Evolutionary conservation across 1,140 invertebrate genomes (phyloP).

Genomic region (Rhizoglyphus robini): DNA sequence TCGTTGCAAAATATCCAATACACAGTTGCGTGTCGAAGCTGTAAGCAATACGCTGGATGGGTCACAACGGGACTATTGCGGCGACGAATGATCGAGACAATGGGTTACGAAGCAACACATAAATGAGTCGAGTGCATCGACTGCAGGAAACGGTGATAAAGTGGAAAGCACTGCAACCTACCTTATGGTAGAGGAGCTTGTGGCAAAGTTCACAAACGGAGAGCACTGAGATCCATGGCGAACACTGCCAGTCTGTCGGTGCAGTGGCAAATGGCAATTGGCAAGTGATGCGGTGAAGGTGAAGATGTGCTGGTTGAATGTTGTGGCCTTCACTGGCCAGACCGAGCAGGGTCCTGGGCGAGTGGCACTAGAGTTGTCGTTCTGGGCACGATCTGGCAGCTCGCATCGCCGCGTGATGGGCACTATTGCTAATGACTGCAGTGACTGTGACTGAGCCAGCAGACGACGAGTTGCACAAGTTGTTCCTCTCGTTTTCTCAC

Average conservation of each 20-base stretch:
- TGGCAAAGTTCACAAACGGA: neutral
- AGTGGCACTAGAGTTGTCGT: neutral
- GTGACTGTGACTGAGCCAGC: neutral
- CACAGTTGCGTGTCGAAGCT: neutral
- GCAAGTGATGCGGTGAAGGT: neutral
- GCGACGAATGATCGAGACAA: neutral
- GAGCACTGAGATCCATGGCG: neutral
- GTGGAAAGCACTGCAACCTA: neutral
- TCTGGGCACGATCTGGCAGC: neutral
- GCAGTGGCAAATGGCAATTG: too few relatives aligned
- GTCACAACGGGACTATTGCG: neutral
- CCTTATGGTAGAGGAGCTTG: neutral
- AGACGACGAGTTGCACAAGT: neutral
- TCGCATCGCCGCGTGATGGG: neutral
- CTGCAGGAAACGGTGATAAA: neutral
- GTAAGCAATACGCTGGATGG: neutral
- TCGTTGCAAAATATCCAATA: too few relatives aligned
- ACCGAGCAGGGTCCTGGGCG: neutral
- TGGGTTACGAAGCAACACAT: neutral
- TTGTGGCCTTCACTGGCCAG: neutral
- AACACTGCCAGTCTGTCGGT: too few relatives aligned
- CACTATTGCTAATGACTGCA: slow-evolving; percentile 6
- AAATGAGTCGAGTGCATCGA: neutral
- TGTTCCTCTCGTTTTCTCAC: neutral
- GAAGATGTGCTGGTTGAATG: neutral